Base-by-base conservation (phyloP, 64 coral and sea anemone species). In the Actinia equina region DNA sequence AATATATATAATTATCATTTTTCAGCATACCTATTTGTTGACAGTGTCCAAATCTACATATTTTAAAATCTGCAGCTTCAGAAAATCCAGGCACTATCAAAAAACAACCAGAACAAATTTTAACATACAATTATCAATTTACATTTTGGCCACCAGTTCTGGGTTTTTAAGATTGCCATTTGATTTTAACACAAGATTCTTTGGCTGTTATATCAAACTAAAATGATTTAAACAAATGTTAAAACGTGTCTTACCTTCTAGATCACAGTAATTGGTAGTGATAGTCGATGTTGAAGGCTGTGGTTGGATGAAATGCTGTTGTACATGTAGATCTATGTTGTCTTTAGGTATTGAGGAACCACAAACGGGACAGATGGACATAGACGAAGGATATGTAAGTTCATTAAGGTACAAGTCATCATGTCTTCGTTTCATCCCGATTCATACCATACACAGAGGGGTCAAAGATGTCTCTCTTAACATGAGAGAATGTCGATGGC, bases 281-380 rank as follows among this genome's bases (percentile, higher is more conserved):
- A 85, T 77, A 9, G 91, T 86, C 13, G 94, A 88, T n/a, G 87
- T 88, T 55, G 94, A 82, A 23, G 94, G 88, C 61, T 96, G 91
- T 59, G 62, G 79, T 43, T 92, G 91, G 44, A 79, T 93, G 53
- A 99, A 99, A 71, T 99, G 97, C 6, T 95, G 87, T 59, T 99
- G 93, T 7, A 99, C 93, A 59, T 99, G 97, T 43, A 93, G 77
- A 12, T 89, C 90, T 20, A 99, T 93, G 58, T 92, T 86, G 22
- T 99, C 91, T 62, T 95, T 95, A 12, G 88, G 83, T 16, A 99
- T 88, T 8, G 88, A 92, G 88, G 90, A 79, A 14, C 93, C 93
- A 83, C 97, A 99, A 77, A 99, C 97, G 18, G 97, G 97, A 52
- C 97, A 99, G 23, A 97, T 97, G 49, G 94, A 97, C 42, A 93